Conservation (phyloP, 2,113 vertebrate species). For the Arenaria interpres region DNA sequence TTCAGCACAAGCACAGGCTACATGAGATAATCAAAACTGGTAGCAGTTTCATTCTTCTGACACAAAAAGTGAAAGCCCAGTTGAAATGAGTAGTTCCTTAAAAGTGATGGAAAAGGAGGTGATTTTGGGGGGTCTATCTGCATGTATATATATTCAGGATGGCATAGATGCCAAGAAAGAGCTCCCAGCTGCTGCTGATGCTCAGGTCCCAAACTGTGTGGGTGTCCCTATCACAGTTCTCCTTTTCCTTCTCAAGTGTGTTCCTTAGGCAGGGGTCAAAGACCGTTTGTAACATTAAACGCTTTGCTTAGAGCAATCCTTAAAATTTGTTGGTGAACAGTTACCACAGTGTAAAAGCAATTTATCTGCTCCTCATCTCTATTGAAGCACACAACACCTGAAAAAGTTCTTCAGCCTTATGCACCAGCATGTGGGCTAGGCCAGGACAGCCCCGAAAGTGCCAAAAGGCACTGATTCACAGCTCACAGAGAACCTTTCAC, state of each 20-base stretch:
- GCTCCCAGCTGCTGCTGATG: neutral
- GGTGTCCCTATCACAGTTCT: neutral
- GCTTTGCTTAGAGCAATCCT: neutral
- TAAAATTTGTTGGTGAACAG: slow-evolving; percentile 23
- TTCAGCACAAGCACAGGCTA: neutral
- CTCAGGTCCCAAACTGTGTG: neutral
- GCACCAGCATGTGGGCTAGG: neutral
- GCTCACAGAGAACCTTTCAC: neutral
- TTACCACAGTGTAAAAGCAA: slow-evolving; percentile 12
- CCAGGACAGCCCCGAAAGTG: neutral
- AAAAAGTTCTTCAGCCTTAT: slow-evolving; percentile 13
- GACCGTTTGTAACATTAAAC: neutral
- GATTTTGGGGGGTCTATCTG: neutral
- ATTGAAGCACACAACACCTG: neutral
- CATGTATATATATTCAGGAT: neutral
- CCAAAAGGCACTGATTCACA: neutral
- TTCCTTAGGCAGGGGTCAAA: neutral
- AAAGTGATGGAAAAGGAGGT: neutral
- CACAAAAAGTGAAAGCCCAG: neutral
- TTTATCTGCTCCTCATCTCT: neutral
- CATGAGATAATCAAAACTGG: neutral
- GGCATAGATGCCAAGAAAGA: neutral
- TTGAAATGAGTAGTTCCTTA: neutral
- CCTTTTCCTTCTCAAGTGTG: neutral
- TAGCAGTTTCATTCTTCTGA: neutral